Evolutionary conservation across 2,888 invertebrate genomes (phyloP).

Genomic region (Drosophila robusta): DNA sequence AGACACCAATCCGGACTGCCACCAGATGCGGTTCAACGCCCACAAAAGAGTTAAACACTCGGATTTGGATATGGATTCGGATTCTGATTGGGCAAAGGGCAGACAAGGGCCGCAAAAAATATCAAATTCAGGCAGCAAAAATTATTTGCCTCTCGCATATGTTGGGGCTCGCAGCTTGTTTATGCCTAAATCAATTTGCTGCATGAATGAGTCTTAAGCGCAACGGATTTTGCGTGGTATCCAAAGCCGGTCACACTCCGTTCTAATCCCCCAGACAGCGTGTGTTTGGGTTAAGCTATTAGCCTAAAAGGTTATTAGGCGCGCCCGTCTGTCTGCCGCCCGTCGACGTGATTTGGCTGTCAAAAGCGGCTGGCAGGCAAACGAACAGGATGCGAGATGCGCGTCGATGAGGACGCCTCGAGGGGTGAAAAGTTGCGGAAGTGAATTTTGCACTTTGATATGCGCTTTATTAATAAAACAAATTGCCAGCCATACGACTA

Average conservation of each 20-base stretch:
- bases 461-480: constrained; percentile 67
- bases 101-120: constrained; percentile 7
- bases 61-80: constrained; percentile 24
- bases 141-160: constrained; percentile 44
- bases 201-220: constrained; percentile 75
- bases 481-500: constrained; percentile 52
- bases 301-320: constrained; percentile 67
- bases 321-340: constrained; percentile 20
- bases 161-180: constrained; percentile 57
- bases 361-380: constrained; percentile 21
- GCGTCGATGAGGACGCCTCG: constrained; percentile 16
- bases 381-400: constrained; percentile 8
- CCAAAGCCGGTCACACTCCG: constrained; percentile 48
- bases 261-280: constrained; percentile 22
- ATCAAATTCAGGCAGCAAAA: constrained; percentile 49
- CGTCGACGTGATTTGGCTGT: constrained; percentile 63
- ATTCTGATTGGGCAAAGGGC: constrained; percentile 6
- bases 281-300: constrained; percentile 60
- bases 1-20: constrained; percentile 30
- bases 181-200: constrained; percentile 81
- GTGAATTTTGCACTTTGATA: constrained; percentile 68
- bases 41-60: constrained; percentile 35
- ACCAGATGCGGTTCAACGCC: constrained; percentile 65
- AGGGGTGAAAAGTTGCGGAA: constrained; percentile 30
- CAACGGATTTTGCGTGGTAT: constrained; percentile 28